These are phyloP conservation scores for Sphecodes monilicornis DNA, from an alignment of 2,888 invertebrate genomes.

Conservation along the genomic window DNA sequence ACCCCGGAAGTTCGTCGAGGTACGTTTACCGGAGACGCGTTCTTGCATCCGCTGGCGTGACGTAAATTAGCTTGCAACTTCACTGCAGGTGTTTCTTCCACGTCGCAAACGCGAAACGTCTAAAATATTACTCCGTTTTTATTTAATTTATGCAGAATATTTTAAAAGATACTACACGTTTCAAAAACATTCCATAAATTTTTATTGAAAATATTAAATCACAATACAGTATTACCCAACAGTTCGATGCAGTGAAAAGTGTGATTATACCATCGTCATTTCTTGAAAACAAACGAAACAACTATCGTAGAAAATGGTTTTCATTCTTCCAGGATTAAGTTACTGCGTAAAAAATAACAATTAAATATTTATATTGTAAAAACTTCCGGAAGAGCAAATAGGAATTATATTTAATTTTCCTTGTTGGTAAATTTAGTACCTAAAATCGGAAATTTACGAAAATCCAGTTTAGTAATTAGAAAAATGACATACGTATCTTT, in stretches of 20 bases:
- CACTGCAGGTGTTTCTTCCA: constrained; percentile 60
- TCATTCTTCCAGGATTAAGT: background rate
- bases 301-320: too few species aligned
- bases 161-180: background rate
- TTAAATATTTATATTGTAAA: background rate
- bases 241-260: too few species aligned
- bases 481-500: too few species aligned
- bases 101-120: background rate
- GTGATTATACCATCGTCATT: too few species aligned
- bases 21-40: constrained; percentile 56
- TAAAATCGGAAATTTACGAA: too few species aligned
- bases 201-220: too few species aligned
- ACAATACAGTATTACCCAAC: too few species aligned
- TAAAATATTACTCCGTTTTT: background rate
- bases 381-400: background rate
- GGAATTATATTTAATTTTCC: background rate
- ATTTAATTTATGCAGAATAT: background rate
- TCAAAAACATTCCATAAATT: too few species aligned
- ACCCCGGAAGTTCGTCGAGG: constrained; percentile 48
- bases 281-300: too few species aligned
- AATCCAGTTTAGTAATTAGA: too few species aligned
- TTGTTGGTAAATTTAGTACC: too few species aligned
- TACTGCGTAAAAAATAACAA: background rate
- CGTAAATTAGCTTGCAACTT: constrained; percentile 64
- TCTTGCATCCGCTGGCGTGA: constrained; percentile 32